These are phyloP conservation scores for Syngnathus rostellatus DNA, from an alignment of 2,797 vertebrate species.

Conservation along the genomic window DNA sequence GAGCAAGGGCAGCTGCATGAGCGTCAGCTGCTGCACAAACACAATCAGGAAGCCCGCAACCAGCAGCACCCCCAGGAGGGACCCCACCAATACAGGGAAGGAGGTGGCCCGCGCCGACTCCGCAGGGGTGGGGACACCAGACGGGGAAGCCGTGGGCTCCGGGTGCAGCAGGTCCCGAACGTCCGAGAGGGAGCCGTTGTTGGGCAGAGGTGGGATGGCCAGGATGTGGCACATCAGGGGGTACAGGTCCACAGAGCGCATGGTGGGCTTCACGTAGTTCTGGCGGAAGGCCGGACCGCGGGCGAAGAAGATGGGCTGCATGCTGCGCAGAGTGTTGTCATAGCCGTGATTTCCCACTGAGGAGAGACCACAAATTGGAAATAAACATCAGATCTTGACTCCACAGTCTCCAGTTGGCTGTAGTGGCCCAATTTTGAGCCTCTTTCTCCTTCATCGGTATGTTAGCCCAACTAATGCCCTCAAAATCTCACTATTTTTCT, in stretches of 20 bases:
- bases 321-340: constrained; percentile 79
- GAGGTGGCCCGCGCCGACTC: constrained; percentile 48
- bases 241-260: constrained; percentile 84
- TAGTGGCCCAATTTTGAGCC: neutral
- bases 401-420: neutral
- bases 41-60: constrained; percentile 75
- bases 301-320: constrained; percentile 87
- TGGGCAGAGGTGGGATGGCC: constrained; percentile 68
- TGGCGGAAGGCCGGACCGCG: constrained; percentile 82
- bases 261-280: constrained; percentile 70
- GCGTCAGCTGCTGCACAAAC: constrained; percentile 76
- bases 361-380: constrained; percentile 17
- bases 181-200: constrained; percentile 80
- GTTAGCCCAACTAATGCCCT: neutral
- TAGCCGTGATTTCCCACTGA: constrained; percentile 91
- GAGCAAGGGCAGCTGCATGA: constrained; percentile 65
- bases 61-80: constrained; percentile 72
- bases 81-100: constrained; percentile 70
- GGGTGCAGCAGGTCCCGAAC: constrained; percentile 74
- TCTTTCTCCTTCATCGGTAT: neutral
- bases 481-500: neutral
- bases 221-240: constrained; percentile 86
- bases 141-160: constrained; percentile 29
- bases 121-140: constrained; percentile 6
- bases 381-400: neutral